Conservation (phyloP, 2,888 invertebrate species). For the Steinernema carpocapsae region DNA sequence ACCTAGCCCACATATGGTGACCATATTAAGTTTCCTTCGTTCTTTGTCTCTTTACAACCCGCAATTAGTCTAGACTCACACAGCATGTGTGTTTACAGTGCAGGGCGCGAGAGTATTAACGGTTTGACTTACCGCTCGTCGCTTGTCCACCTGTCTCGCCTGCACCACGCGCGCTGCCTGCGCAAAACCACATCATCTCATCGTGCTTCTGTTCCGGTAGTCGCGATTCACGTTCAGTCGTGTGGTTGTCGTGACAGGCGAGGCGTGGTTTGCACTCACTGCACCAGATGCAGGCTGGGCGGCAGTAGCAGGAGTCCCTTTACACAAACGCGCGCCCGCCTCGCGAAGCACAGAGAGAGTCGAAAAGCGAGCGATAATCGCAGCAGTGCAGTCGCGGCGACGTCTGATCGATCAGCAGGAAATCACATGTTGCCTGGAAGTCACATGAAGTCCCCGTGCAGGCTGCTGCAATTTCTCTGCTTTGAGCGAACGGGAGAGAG, state of each 20-base stretch:
- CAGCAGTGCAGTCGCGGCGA: neutral
- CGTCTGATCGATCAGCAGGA: conserved; percentile 29
- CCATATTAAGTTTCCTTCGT: too few relatives aligned
- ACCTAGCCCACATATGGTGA: too few relatives aligned
- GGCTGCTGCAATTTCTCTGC: neutral
- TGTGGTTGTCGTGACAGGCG: conserved; percentile 7
- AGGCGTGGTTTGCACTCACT: conserved; percentile 29
- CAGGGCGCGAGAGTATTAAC: neutral
- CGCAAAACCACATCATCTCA: neutral
- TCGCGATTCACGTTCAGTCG: neutral
- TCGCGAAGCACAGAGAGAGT: too few relatives aligned
- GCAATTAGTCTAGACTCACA: too few relatives aligned
- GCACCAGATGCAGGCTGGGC: neutral
- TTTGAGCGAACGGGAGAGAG: too few relatives aligned
- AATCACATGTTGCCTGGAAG: conserved; percentile 11
- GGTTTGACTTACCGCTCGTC: neutral
- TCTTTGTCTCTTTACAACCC: too few relatives aligned
- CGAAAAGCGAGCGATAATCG: neutral
- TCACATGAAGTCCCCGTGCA: conserved; percentile 18
- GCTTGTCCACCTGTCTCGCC: neutral
- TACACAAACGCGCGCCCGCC: neutral
- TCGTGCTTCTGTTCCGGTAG: neutral
- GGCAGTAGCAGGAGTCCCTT: conserved; percentile 10
- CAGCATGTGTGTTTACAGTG: neutral
- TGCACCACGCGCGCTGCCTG: neutral